Evolutionary conservation across 1,140 invertebrate genomes (phyloP).

Genomic region (Drosophila pandora): DNA sequence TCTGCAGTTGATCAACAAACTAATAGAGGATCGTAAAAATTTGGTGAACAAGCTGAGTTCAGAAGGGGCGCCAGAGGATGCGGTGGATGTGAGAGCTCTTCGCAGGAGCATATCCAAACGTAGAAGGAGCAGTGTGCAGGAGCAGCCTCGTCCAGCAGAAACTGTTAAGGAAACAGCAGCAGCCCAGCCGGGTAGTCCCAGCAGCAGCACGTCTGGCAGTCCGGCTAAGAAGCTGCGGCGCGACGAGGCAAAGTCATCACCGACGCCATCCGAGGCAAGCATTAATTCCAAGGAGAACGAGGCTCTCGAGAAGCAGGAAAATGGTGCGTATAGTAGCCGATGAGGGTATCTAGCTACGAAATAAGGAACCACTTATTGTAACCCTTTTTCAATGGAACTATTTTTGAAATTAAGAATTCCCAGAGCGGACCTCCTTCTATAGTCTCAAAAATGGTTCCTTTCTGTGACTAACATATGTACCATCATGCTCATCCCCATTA

Average conservation of each 20-base stretch:
- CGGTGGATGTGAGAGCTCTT: constrained; percentile 9
- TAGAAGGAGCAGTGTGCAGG: constrained; percentile 29
- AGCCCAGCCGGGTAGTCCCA: constrained; percentile 8
- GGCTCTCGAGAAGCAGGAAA: constrained; percentile 64
- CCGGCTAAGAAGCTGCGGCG: constrained; percentile 46
- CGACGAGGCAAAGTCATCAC: constrained; percentile 55
- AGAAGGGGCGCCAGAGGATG: constrained; percentile 8
- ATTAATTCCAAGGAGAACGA: constrained; percentile 81
- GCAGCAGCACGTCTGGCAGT: constrained; percentile 50
- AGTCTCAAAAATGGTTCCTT: neutral
- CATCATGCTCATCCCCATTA: constrained; percentile 31
- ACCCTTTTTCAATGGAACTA: constrained; percentile 2
- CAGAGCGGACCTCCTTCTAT: too few species aligned
- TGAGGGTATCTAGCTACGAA: neutral
- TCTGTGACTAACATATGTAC: neutral
- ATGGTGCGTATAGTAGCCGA: constrained; percentile 45
- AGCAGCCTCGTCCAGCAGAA: constrained; percentile 5
- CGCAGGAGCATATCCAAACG: constrained; percentile 45
- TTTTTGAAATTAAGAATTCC: neutral
- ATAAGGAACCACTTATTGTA: neutral
- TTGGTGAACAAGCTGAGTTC: constrained; percentile 38
- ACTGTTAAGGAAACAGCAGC: constrained; percentile 22
- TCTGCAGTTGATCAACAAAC: constrained; percentile 40
- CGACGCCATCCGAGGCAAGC: constrained; percentile 72
- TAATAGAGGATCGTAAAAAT: constrained; percentile 41